Conservation (phyloP, 2,888 invertebrate species). For the Phragmatobia fuliginosa region DNA sequence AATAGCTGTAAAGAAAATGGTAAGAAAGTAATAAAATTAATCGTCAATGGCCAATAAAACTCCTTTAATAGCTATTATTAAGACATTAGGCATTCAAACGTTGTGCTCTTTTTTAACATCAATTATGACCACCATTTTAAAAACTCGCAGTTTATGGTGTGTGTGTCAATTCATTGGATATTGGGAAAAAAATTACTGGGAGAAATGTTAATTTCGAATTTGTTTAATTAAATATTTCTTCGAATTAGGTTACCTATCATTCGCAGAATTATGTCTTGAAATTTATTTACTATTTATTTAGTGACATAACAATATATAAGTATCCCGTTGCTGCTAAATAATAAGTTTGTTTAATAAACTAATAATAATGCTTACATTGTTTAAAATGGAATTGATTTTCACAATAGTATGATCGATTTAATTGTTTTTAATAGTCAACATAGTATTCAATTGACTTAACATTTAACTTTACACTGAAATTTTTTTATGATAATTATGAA, state of each 20-base stretch:
- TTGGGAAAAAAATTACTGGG: no score
- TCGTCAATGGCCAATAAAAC: conserved; percentile 42
- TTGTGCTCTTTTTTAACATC: conserved; percentile 49
- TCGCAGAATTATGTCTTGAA: no score
- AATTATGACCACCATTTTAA: conserved; percentile 39
- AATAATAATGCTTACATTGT: conserved; percentile 8
- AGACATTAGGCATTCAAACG: conserved; percentile 54
- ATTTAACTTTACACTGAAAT: background rate
- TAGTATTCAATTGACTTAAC: background rate
- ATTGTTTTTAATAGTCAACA: conserved; percentile 7
- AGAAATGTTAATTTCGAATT: background rate
- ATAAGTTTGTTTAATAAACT: conserved; percentile 18
- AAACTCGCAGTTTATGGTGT: conserved; percentile 31
- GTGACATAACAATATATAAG: background rate
- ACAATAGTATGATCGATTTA: background rate
- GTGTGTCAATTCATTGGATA: conserved; percentile 38
- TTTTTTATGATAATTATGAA: background rate
- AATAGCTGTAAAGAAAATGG: conserved; percentile 45
- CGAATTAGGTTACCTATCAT: no score
- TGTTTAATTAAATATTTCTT: no score
- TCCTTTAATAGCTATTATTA: conserved; percentile 50
- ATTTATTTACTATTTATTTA: no score
- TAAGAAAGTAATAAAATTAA: conserved; percentile 35
- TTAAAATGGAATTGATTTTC: conserved; percentile 6
- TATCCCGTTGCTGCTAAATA: conserved; percentile 7